Conservation (phyloP, 2,797 vertebrate genomes). For the Myotis pilosus region DNA sequence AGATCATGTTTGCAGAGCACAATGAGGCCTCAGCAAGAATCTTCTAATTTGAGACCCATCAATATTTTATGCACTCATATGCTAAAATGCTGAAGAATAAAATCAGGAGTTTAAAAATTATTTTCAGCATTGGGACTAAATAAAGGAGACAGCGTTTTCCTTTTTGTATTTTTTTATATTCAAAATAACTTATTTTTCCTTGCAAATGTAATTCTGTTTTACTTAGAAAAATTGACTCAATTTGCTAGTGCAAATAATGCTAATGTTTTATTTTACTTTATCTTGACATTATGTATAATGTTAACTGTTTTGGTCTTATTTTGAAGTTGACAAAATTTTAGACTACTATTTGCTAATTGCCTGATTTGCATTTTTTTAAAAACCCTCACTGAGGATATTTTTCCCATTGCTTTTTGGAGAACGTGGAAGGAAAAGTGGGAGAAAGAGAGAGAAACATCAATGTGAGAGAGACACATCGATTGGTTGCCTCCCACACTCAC, state of each 20-base stretch:
- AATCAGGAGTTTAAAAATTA: constrained; percentile 29
- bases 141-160: background rate
- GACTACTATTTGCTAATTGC: background rate
- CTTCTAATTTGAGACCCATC: constrained; percentile 25
- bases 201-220: constrained; percentile 14
- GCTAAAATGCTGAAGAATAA: background rate
- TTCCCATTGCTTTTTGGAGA: too few relatives aligned
- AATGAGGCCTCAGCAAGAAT: constrained; percentile 36
- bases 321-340: constrained; percentile 36
- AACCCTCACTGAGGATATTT: too few relatives aligned
- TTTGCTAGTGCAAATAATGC: constrained; percentile 30
- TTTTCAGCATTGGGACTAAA: background rate
- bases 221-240: constrained; percentile 31
- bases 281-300: constrained; percentile 1
- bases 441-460: too few relatives aligned
- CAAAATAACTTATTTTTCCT: constrained; percentile 35
- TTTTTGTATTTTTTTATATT: constrained; percentile 2
- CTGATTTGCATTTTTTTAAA: background rate
- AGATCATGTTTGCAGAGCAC: constrained; percentile 54
- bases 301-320: constrained; percentile 38
- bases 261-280: background rate
- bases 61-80: background rate
- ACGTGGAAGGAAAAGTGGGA: too few relatives aligned
- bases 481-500: too few relatives aligned
- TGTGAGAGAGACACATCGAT: too few relatives aligned